Conservation (phyloP, 2,888 invertebrate genomes). For the Ochropacha duplaris region DNA sequence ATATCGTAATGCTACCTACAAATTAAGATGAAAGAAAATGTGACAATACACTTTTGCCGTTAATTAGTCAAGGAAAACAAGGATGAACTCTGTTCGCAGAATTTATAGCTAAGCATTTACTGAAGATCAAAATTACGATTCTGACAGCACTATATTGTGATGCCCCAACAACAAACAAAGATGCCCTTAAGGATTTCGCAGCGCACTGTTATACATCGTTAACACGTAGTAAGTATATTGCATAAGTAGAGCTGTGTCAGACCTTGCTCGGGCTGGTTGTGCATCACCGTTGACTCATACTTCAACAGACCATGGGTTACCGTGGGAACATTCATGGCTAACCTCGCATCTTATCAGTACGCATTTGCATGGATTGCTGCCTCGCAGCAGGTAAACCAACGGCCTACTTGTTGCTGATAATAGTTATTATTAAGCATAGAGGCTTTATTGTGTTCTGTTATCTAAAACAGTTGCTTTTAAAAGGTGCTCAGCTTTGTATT, state of each 20-base stretch:
- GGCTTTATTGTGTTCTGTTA: slow-evolving; percentile 1
- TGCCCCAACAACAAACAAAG: background rate
- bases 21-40: too few relatives aligned
- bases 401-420: background rate
- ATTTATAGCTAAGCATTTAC: background rate
- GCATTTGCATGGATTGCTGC: slow-evolving; percentile 39
- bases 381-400: slow-evolving; percentile 6
- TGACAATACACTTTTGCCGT: too few relatives aligned
- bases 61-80: too few relatives aligned
- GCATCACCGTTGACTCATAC: slow-evolving; percentile 58
- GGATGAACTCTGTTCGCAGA: too few relatives aligned
- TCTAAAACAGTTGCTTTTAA: background rate
- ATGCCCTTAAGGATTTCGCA: slow-evolving; percentile 48
- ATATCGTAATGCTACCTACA: too few relatives aligned
- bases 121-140: background rate
- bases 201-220: slow-evolving; percentile 54
- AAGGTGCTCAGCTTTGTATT: too few relatives aligned
- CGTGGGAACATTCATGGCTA: slow-evolving; percentile 50
- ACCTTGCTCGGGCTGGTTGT: slow-evolving; percentile 57
- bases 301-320: slow-evolving; percentile 35
- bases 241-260: slow-evolving; percentile 49
- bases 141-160: background rate
- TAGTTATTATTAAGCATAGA: background rate
- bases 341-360: slow-evolving; percentile 39
- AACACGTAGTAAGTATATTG: slow-evolving; percentile 62